Evolutionary conservation across 37 sponge, comb jelly and placozoan genomes (phyloP), one percentile per base, ranked within the genome.

Genomic region (Diacarnus erythraeanus): DNA sequence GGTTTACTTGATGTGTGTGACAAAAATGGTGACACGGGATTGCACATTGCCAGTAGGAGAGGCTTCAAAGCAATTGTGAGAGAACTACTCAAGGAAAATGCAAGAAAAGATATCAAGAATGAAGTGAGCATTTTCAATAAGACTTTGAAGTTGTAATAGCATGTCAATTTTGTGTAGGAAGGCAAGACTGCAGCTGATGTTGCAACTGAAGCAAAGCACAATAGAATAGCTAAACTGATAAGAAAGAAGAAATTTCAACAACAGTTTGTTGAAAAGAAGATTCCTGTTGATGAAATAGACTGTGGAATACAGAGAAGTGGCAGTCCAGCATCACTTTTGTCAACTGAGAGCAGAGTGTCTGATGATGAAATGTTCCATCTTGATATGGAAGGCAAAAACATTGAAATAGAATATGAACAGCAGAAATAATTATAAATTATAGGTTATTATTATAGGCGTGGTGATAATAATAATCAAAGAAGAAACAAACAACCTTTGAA

Each of bases 11-110:
- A 72, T 42, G 51, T 36, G 5, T 51, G 17, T 9, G 72, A 72
- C n/a, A 72, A 36, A 23, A 17, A 34, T 40, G 91, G 91, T 9
- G 80, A 76, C 38, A 86, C 87, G 58, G 83, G 84, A 31, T 64
- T 91, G 1, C 87, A 91, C 74, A 34, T 44, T 44, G 87, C 91
- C 54, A 72, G 64, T 18, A 34, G 42, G 33, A 33, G 44, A 3
- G 61, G 69, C n/a, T 35, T 69, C 38, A 58, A 40, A 21, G 51
- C 34, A 22, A 69, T 57, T 12, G 72, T 75, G 35, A 60, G 74
- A 43, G 18, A 86, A 23, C 83, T 91, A 4, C 64, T 86, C 38
- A 34, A 76, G 5, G 34, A 30, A 25, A 60, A 60, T 47, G 63
- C 61, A 15, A 35, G 59, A 38, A 34, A 58, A 23, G 25, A 59